phyloP scores from a whole-genome alignment of 2,113 vertebrate species.

The Sphyrna mokarran region DNA sequence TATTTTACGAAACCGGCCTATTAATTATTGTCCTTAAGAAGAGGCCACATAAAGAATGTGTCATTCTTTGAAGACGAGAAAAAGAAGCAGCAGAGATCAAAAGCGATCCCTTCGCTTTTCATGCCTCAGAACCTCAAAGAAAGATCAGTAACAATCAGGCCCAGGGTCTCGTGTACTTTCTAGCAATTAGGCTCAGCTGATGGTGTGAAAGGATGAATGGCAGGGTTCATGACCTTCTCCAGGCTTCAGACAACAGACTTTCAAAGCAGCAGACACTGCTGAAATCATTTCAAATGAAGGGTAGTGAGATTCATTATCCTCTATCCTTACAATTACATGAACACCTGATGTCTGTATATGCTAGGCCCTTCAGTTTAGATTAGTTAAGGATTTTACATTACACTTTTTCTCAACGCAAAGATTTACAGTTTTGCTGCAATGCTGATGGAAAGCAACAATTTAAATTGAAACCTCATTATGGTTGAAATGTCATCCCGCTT shows the following conservation, averaged over 20 bases:
- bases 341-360: constrained; percentile 76
- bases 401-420: neutral
- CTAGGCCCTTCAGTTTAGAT: constrained; percentile 56
- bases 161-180: constrained; percentile 94
- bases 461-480: constrained; percentile 8
- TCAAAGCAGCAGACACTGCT: constrained; percentile 75
- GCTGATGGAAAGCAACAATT: constrained; percentile 7
- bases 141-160: constrained; percentile 97
- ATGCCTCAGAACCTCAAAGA: constrained; percentile 98
- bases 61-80: constrained; percentile 74
- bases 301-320: constrained; percentile 76
- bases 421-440: constrained; percentile 17
- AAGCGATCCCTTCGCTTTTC: constrained; percentile 96
- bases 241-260: constrained; percentile 94
- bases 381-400: constrained; percentile 32
- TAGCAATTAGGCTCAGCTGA: constrained; percentile 99
- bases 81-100: constrained; percentile 79
- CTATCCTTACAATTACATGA: constrained; percentile 72
- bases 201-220: constrained; percentile 98
- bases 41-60: constrained; percentile 87
- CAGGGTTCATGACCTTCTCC: constrained; percentile 97
- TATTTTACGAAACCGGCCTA: constrained; percentile 93
- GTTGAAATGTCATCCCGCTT: constrained; percentile 20
- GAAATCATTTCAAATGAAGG: constrained; percentile 96
- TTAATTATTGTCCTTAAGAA: constrained; percentile 98